phyloP scores from a whole-genome alignment of 2,797 vertebrate genomes.

The Rousettus madagascariensis region DNA sequence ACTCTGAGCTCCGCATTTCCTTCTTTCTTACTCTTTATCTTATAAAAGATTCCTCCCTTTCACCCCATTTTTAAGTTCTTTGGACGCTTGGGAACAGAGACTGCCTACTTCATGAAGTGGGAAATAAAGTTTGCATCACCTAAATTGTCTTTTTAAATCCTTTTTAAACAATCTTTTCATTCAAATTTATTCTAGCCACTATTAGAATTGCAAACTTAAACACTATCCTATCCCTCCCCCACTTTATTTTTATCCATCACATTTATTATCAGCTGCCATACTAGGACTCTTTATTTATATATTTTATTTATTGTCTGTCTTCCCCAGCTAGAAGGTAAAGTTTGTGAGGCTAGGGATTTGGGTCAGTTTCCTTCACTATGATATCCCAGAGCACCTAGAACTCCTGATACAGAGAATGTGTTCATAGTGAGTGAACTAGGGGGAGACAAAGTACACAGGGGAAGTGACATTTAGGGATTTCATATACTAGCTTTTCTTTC shows the following conservation, averaged over 20 bases:
- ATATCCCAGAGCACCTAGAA: neutral
- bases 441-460: neutral
- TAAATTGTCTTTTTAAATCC: neutral
- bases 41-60: neutral
- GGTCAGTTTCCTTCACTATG: neutral
- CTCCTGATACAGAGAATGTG: neutral
- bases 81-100: neutral
- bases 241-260: neutral
- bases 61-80: neutral
- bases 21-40: neutral
- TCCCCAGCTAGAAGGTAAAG: neutral
- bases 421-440: neutral
- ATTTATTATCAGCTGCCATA: neutral
- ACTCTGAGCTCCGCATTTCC: neutral
- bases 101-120: neutral
- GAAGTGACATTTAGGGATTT: neutral
- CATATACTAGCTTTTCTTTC: constrained; percentile 1
- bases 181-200: neutral
- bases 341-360: neutral
- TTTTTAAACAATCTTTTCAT: neutral
- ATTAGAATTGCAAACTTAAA: neutral
- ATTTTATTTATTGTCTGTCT: neutral
- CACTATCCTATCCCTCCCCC: neutral
- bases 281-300: neutral
- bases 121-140: neutral